These are phyloP conservation scores for Pocillopora verrucosa DNA, from an alignment of 64 coral and sea anemone genomes.

Conservation along the genomic window DNA sequence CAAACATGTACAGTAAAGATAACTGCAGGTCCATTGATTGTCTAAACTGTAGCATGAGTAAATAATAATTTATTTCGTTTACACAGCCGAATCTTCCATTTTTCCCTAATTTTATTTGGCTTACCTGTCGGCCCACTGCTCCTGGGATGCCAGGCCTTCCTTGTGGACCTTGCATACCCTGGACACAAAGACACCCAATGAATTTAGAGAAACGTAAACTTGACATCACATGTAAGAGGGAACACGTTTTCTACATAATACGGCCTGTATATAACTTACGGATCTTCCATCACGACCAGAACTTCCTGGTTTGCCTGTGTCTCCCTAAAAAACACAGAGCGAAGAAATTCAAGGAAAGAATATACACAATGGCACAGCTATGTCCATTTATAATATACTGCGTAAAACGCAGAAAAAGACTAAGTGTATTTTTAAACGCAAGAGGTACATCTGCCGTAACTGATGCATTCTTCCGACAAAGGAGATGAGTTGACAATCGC, in stretches of 20 bases:
- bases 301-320: neutral
- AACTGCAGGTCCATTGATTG: no score
- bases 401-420: no score
- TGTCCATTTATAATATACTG: no score
- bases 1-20: no score
- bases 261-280: neutral
- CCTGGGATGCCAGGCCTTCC: neutral
- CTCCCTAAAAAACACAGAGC: neutral
- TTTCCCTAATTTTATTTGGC: neutral
- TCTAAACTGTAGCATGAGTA: no score
- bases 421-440: no score
- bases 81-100: neutral
- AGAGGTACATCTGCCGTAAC: no score
- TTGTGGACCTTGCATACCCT: conserved; percentile 23
- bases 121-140: neutral
- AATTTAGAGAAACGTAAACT: neutral
- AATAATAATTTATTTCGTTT: no score
- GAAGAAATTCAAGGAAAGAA: neutral
- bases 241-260: neutral
- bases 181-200: neutral
- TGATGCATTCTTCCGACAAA: no score
- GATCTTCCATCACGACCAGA: conserved; percentile 16
- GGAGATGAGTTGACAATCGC: no score
- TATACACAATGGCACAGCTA: neutral
- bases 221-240: neutral